These are phyloP conservation scores for Ametastegia equiseti DNA, from an alignment of 2,888 invertebrate species.

Conservation along the genomic window DNA sequence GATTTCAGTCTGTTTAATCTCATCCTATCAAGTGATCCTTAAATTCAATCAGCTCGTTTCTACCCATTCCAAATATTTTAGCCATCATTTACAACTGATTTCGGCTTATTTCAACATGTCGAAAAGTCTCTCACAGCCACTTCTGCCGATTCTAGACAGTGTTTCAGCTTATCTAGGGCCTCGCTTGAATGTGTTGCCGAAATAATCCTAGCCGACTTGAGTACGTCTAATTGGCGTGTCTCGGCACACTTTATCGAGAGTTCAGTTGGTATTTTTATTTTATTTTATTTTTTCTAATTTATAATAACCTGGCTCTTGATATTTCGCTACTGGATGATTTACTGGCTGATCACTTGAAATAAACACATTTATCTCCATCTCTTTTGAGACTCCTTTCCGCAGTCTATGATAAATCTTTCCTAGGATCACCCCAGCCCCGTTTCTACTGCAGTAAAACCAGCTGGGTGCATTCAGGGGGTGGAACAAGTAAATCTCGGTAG, in stretches of 20 bases:
- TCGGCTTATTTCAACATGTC: background rate
- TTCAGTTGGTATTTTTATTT: too few species aligned
- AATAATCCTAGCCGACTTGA: too few species aligned
- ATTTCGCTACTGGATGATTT: background rate
- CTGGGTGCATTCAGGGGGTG: background rate
- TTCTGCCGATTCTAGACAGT: too few species aligned
- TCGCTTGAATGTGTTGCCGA: background rate
- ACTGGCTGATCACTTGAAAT: background rate
- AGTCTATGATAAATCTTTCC: background rate
- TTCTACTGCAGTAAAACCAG: conserved; percentile 1
- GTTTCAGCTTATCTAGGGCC: too few species aligned
- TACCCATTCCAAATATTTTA: too few species aligned
- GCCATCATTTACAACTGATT: background rate
- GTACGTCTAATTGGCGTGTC: background rate
- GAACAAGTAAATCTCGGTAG: background rate
- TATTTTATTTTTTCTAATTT: background rate
- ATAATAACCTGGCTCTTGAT: background rate
- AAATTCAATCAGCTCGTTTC: background rate
- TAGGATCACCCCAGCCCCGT: background rate
- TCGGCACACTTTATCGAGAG: background rate
- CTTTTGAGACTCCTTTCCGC: background rate
- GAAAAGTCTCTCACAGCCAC: too few species aligned
- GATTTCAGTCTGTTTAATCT: too few species aligned
- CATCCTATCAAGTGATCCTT: too few species aligned
- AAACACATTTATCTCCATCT: background rate